Percentiles rank a stretch among this genome's conserved stretches.
Evolutionary conservation across 2,113 vertebrate genomes (phyloP).

Genomic region (Oplegnathus fasciatus): DNA sequence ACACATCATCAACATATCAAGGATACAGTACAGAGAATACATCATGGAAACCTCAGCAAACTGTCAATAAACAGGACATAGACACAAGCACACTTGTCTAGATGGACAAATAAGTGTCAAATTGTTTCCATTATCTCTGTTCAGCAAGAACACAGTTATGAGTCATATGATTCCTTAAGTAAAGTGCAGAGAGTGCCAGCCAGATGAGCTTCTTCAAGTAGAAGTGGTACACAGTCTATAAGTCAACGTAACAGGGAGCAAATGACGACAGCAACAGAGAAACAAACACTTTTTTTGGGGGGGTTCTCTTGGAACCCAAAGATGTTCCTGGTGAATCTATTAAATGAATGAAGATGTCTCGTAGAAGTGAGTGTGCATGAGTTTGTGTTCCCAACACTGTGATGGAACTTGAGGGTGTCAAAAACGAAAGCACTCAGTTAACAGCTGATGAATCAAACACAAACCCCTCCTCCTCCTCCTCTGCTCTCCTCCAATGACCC

Average conservation of each 20-base stretch:
- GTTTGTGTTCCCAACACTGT: background rate
- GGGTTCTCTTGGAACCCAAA: background rate
- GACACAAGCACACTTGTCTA: background rate
- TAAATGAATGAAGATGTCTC: background rate
- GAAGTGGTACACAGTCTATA: background rate
- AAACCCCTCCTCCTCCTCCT: background rate
- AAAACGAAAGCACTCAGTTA: background rate
- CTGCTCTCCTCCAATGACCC: slow-evolving; percentile 38
- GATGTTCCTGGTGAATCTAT: background rate
- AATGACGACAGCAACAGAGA: background rate
- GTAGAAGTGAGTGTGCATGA: background rate
- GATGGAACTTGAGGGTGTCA: background rate
- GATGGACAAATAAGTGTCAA: background rate
- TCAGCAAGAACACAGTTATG: slow-evolving; percentile 10
- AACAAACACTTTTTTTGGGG: background rate
- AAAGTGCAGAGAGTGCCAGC: background rate
- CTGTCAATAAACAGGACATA: background rate
- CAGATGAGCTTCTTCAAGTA: background rate
- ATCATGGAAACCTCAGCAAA: background rate
- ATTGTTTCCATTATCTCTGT: background rate
- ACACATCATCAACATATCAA: background rate
- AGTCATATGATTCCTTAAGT: background rate
- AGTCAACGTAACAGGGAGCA: background rate
- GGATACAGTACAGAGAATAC: background rate
- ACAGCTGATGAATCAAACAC: slow-evolving; percentile 29